Base-by-base conservation (phyloP, 2,888 invertebrate genomes). In the Molanna angustata region DNA sequence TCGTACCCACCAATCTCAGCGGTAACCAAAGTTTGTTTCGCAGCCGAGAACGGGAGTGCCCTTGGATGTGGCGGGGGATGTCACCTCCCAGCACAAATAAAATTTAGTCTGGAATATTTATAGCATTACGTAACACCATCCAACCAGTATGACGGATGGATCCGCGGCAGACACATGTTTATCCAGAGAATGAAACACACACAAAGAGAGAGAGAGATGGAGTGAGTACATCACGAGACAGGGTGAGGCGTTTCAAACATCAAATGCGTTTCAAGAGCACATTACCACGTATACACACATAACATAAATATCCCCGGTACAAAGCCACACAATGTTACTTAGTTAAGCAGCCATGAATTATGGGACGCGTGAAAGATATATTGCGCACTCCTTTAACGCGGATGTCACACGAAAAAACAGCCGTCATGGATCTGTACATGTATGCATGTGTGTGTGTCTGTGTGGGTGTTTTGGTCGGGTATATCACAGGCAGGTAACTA, bases 211-310 rank as follows among this genome's bases (percentile, higher is more conserved):
- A n/a, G 21, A 13, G 46, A 20, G n/a, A n/a, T n/a, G n/a, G n/a
- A n/a, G n/a, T n/a, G n/a, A n/a, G n/a, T n/a, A n/a, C n/a, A n/a
- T n/a, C n/a, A n/a, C n/a, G n/a, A n/a, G 47, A 47, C 35, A 39
- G 33, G 44, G 44, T 31, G 51, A 44, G 54, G 31, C 58, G 44
- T 55, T 58, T 50, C 42, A 58, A 58, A 58, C 58, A 58, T 58
- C 58, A 58, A 58, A 58, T 58, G 55, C 58, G 58, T 58, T 58
- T 58, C 58, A 58, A 55, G 58, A 58, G 49, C 58, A 55, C 58
- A 58, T 55, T 55, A 58, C 58, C 58, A 58, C 58, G 58, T 58
- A 58, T 58, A 58, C n/a, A n/a, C n/a, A 58, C 4, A 57, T 55
- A 58, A 58, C 58, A 58, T 58, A 58, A 58, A 58, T 58, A 58